Percentiles rank a stretch among this genome's conserved stretches.
Evolutionary conservation across 1,140 invertebrate species (phyloP).

Genomic region (Drosophila neocordata): DNA sequence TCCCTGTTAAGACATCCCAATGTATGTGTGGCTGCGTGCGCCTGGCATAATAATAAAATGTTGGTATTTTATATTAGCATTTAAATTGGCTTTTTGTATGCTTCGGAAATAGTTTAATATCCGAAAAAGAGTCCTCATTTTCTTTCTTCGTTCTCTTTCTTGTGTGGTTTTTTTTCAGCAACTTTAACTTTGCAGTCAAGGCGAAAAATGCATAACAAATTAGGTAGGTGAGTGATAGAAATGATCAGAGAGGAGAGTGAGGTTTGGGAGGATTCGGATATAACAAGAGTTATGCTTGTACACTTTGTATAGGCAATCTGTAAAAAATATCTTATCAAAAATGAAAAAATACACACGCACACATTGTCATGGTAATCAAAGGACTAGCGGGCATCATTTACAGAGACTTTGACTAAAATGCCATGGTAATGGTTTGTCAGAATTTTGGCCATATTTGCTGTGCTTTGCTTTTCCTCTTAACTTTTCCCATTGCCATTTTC

Average conservation of each 20-base stretch:
- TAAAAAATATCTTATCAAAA: slow-evolving; percentile 64
- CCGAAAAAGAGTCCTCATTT: slow-evolving; percentile 55
- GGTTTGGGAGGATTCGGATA: not conserved
- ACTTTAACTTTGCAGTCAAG: slow-evolving; percentile 57
- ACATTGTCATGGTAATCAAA: slow-evolving; percentile 72
- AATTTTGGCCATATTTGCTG: slow-evolving; percentile 53
- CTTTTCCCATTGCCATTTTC: slow-evolving; percentile 21
- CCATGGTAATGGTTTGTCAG: slow-evolving; percentile 62
- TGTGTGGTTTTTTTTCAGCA: slow-evolving; percentile 35
- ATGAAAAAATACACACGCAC: slow-evolving; percentile 28
- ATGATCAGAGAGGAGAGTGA: slow-evolving; percentile 10
- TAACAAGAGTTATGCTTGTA: slow-evolving; percentile 34
- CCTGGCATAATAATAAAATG: slow-evolving; percentile 81
- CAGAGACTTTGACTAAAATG: slow-evolving; percentile 39
- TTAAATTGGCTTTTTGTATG: slow-evolving; percentile 82
- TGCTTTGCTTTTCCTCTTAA: slow-evolving; percentile 24
- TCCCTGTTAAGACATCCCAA: slow-evolving; percentile 13
- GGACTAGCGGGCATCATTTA: slow-evolving; percentile 58
- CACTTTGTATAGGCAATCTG: slow-evolving; percentile 44
- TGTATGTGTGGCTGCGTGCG: slow-evolving; percentile 58
- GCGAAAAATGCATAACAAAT: slow-evolving; percentile 67
- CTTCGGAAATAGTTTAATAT: slow-evolving; percentile 81
- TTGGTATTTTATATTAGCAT: slow-evolving; percentile 82
- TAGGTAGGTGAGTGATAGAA: slow-evolving; percentile 55
- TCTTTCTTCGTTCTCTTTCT: not conserved